A percentile compares a stretch with the other conserved stretches of the same genome.
These are phyloP conservation scores for Campylomormyrus tamandua DNA, from an alignment of 2,113 vertebrate species.

Conservation along the genomic window DNA sequence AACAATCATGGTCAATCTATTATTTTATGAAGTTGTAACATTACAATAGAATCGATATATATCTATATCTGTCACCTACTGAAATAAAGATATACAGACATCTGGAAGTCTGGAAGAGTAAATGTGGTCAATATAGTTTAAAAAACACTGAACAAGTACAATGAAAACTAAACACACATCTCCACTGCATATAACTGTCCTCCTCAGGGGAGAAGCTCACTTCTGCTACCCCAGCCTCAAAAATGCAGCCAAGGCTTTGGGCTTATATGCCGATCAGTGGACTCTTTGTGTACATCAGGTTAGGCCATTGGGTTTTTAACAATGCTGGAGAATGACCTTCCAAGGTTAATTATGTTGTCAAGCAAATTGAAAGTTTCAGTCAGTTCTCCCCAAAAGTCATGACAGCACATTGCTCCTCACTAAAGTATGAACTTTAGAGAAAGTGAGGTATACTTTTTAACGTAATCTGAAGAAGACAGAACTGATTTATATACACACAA, in stretches of 20 bases:
- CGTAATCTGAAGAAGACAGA: too few relatives aligned
- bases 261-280: background rate
- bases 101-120: too few relatives aligned
- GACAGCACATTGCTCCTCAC: background rate
- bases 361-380: background rate
- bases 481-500: too few relatives aligned
- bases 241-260: background rate
- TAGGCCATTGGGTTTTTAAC: constrained; percentile 19
- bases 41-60: background rate
- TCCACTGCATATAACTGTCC: background rate
- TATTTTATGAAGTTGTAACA: background rate
- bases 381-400: background rate
- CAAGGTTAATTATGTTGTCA: constrained; percentile 9
- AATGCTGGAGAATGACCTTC: constrained; percentile 15
- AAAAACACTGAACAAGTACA: too few relatives aligned
- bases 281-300: constrained; percentile 6
- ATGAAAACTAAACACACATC: background rate
- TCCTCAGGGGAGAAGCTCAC: background rate
- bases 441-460: background rate
- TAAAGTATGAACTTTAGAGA: background rate
- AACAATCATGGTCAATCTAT: background rate
- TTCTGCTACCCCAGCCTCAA: too few relatives aligned
- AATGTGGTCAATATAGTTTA: too few relatives aligned
- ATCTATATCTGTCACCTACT: too few relatives aligned
- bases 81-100: too few relatives aligned